Evolutionary conservation across 2,113 vertebrate genomes (phyloP).

Genomic region (Sorex araneus): DNA sequence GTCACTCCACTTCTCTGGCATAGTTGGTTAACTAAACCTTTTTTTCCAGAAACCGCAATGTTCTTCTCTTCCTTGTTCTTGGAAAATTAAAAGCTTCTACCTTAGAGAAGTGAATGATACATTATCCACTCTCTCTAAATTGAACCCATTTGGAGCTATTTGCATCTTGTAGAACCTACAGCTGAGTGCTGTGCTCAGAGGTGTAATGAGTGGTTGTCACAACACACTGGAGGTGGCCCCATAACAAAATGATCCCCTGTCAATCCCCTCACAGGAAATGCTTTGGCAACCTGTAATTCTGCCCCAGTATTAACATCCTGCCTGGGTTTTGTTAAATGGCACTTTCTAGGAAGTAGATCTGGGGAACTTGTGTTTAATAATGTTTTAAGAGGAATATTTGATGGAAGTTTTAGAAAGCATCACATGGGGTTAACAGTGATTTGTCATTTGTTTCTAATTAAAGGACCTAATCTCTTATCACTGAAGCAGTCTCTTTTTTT

Average conservation of each 20-base stretch:
- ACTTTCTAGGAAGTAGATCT: slow-evolving; percentile 99
- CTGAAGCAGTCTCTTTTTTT: slow-evolving; percentile 94
- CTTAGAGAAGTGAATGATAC: slow-evolving; percentile 92
- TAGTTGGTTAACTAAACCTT: slow-evolving; percentile 87
- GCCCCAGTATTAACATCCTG: slow-evolving; percentile 94
- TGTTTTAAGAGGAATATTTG: slow-evolving; percentile 94
- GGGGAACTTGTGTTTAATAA: slow-evolving; percentile 99
- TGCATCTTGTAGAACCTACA: slow-evolving; percentile 97
- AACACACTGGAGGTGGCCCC: slow-evolving; percentile 99
- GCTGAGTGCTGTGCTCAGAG: slow-evolving; percentile 97
- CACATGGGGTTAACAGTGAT: slow-evolving; percentile 97
- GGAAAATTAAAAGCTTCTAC: slow-evolving; percentile 92
- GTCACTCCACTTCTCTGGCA: background rate
- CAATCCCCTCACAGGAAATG: slow-evolving; percentile 95
- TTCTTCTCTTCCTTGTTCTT: slow-evolving; percentile 86
- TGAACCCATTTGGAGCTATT: slow-evolving; percentile 99
- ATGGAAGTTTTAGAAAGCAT: slow-evolving; percentile 93
- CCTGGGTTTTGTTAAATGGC: slow-evolving; percentile 98
- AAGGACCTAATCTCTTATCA: slow-evolving; percentile 97
- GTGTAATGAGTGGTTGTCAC: slow-evolving; percentile 99
- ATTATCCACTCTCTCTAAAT: slow-evolving; percentile 96
- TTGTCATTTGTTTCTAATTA: slow-evolving; percentile 98
- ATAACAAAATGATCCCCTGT: slow-evolving; percentile 99
- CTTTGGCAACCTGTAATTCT: slow-evolving; percentile 99
- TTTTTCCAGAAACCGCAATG: slow-evolving; percentile 83